Evolutionary conservation across 2,888 invertebrate species (phyloP).

Genomic region (Drosophila kuntzei): DNA sequence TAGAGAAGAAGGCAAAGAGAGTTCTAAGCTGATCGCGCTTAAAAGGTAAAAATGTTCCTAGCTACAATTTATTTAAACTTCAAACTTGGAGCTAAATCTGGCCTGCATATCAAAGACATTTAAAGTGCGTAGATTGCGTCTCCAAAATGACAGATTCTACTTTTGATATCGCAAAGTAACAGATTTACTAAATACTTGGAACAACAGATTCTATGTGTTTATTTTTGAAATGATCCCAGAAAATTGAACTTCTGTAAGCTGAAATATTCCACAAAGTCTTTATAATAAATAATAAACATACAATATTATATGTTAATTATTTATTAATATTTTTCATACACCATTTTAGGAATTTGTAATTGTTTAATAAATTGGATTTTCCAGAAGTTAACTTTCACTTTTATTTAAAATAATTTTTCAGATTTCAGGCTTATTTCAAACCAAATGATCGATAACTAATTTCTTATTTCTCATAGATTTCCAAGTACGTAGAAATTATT

Average conservation of each 20-base stretch:
- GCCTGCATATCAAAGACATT: conserved; percentile 27
- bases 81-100: background rate
- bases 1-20: background rate
- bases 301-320: too few relatives aligned
- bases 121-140: conserved; percentile 11
- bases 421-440: background rate
- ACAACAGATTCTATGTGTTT: background rate
- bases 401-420: too few relatives aligned
- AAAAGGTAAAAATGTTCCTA: conserved; percentile 23
- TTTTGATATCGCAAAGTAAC: background rate
- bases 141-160: conserved; percentile 14
- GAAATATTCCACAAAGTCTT: too few relatives aligned
- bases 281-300: too few relatives aligned
- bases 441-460: background rate
- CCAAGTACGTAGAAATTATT: background rate
- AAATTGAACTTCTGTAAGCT: too few relatives aligned
- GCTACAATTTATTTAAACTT: background rate
- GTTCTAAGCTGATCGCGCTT: conserved; percentile 30
- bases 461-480: background rate
- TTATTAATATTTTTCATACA: too few relatives aligned
- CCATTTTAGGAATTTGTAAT: too few relatives aligned
- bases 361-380: too few relatives aligned
- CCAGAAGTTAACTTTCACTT: too few relatives aligned
- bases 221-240: background rate
- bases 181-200: conserved; percentile 1